These are phyloP conservation scores for Upupa epops DNA, from an alignment of 2,113 vertebrate species.

Conservation along the genomic window DNA sequence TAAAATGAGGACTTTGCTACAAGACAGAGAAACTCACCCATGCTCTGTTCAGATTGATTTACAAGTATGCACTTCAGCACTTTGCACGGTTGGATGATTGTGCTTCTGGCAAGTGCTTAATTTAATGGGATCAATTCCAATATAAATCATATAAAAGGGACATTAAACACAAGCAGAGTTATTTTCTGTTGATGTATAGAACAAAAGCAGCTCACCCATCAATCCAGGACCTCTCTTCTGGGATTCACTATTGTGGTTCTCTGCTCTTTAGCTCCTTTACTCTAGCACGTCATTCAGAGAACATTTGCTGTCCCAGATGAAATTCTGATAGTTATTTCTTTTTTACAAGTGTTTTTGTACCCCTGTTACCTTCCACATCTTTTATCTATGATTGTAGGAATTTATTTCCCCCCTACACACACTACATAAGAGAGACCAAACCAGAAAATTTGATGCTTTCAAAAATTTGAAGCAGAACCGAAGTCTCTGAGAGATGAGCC, in stretches of 20 bases:
- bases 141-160: neutral
- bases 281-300: neutral
- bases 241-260: neutral
- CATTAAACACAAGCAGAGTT: neutral
- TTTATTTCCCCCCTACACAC: fast-evolving
- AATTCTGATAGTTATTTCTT: neutral
- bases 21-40: neutral
- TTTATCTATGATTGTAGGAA: neutral
- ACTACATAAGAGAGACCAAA: fast-evolving
- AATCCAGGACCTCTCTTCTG: neutral
- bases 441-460: neutral
- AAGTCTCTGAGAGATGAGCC: neutral
- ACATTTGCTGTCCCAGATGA: neutral
- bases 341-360: neutral
- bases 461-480: neutral
- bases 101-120: neutral
- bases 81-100: neutral
- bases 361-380: neutral
- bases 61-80: neutral
- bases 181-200: neutral
- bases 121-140: neutral
- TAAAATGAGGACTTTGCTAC: neutral
- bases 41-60: neutral
- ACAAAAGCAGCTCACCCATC: neutral
- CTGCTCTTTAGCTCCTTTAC: neutral